Percentiles rank a stretch among this genome's conserved stretches.
phyloP scores from a whole-genome alignment of 1,140 invertebrate species.

The Penaeus indicus region DNA sequence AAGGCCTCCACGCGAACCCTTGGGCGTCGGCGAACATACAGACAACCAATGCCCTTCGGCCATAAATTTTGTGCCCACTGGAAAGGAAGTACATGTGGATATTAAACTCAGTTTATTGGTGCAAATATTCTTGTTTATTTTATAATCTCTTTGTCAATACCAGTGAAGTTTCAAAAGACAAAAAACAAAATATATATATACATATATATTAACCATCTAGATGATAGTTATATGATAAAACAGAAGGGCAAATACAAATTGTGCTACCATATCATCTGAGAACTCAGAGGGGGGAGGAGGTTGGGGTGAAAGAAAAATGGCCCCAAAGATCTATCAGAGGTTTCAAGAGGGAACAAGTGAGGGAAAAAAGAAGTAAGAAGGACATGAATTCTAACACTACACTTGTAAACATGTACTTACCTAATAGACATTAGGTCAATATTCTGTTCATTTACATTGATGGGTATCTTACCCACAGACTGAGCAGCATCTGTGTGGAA shows the following conservation, averaged over 20 bases:
- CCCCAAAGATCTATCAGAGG: too few relatives aligned
- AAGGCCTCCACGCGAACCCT: constrained; percentile 95
- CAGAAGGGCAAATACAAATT: too few relatives aligned
- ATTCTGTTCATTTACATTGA: constrained; percentile 95
- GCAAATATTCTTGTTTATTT: not conserved
- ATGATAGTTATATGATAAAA: too few relatives aligned
- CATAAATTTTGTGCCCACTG: constrained; percentile 98
- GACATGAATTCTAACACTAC: not conserved
- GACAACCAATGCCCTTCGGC: constrained; percentile 96
- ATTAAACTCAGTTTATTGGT: too few relatives aligned
- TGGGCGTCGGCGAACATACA: constrained; percentile 93
- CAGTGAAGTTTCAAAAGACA: too few relatives aligned
- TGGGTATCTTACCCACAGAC: constrained; percentile 94
- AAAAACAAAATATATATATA: too few relatives aligned
- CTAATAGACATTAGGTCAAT: constrained; percentile 98
- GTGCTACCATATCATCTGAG: too few relatives aligned
- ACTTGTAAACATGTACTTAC: constrained; percentile 17
- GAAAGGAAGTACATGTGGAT: not conserved
- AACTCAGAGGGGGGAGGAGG: not conserved
- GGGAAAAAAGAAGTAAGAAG: not conserved
- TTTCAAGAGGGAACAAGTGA: not conserved
- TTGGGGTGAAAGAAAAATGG: too few relatives aligned
- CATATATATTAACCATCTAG: too few relatives aligned
- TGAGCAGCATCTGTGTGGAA: constrained; percentile 99
- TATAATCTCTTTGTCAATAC: not conserved